Evolutionary conservation across 2,888 invertebrate genomes (phyloP), one percentile per base, ranked within the genome.

Genomic region (Cephalotes varians): DNA sequence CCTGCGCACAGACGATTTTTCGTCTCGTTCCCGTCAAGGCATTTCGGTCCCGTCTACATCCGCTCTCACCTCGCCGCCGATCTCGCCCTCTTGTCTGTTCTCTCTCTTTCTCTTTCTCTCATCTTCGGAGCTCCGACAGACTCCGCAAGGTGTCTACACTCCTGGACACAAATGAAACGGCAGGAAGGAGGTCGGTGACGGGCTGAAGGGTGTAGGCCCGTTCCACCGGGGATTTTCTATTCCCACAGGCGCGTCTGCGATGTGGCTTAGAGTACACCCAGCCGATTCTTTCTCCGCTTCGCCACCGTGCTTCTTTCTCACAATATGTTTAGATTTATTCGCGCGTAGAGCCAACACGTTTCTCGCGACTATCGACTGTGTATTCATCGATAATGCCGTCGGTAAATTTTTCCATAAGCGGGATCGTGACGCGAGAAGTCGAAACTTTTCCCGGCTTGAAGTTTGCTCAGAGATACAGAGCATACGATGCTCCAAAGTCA

Each of bases 1-100:
- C 92, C 87, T 90, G 90, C 89, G 90, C 89, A 85, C 90, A 92
- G 91, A 92, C 92, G 91, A 90, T 89, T 90, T 90, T 91, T 90
- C 91, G 84, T 88, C 89, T 87, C 85, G 51, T 77, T 87, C 83
- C 54, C 86, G 79, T 69, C 77, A 56, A 79, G 77, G 56, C 34
- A 31, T 34, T 56, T 72, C 86, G 69, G 34, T 47, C 28, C 40
- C n/a, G 71, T 54, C 56, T 71, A 65, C 71, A 44, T 62, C 56
- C 76, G 21, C 28, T 56, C 69, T 69, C 44, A 44, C 34, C 49
- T 4, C 28, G 25, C 40, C 37, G 21, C 28, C 31, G 18, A 49
- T 73, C 12, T 67, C 58, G 83, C 81, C n/a, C 79, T 69, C 81
- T 28, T 44, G 25, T 82, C 80, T 71, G 49, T 25, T 73, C 58